Evolutionary conservation across 2,797 vertebrate genomes (phyloP), one percentile per base, ranked within the genome.

Genomic region (Cirrhinus molitorella): DNA sequence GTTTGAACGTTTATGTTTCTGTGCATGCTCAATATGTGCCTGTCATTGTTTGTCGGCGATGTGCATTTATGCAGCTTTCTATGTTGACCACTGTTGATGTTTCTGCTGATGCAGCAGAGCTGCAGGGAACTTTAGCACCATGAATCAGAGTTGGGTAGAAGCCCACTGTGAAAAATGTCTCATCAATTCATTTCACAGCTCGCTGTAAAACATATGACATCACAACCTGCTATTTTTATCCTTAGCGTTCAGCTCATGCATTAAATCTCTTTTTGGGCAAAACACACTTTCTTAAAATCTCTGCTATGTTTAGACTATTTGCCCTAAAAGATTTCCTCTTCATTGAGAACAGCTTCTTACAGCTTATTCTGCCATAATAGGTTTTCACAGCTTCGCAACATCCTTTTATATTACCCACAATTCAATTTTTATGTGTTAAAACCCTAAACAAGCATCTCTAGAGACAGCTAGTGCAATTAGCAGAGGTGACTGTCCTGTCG

Each of bases 111-210:
- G 65, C 72, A 86, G 51, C 68, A 78, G 55, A 66, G 55, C 77
- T 83, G 28, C 59, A 47, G 51, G 59, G 77, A 85, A 53, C 37
- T 85, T 84, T 83, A 83, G 80, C 67, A 77, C 77, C 81, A 74
- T 83, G 80, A 86, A 59, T 83, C 65, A 70, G 80, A 65, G 83
- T 70, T 86, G 80, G 51, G 65, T 65, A 17, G 57, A 83, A 63
- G 45, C 85, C 74, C 73, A 81, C 67, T 73, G 77, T 81, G 83
- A 87, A 88, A 82, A 77, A 87, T 85, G 84, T 88, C 81, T 81
- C 84, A 83, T 84, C 73, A 86, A 86, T 87, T 87, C 13, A 85
- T 31, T 88, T 87, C 75, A 72, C 79, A 87, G 71, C 81, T 75
- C 67, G 23, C 57, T 79, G 47, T 85, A 80, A 72, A 88, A 71